A percentile compares a stretch with the other conserved stretches of the same genome.
phyloP scores from a whole-genome alignment of 2,888 invertebrate species.

The Lepidochrysops patricia region DNA sequence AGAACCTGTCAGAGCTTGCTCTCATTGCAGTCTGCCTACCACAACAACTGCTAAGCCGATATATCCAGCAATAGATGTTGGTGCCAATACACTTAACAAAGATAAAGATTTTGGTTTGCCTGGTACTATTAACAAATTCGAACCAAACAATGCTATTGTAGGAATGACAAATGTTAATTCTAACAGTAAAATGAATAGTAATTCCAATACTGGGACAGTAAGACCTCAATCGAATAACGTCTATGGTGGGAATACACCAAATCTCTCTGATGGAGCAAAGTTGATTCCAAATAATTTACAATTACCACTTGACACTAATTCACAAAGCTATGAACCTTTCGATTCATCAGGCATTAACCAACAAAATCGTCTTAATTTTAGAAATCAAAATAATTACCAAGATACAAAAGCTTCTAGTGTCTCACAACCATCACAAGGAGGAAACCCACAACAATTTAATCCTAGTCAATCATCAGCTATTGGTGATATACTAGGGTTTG shows the following conservation, averaged over 20 bases:
- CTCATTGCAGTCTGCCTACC: slow-evolving; percentile 74
- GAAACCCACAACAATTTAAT: not conserved
- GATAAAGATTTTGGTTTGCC: slow-evolving; percentile 1
- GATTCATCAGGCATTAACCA: slow-evolving; percentile 10
- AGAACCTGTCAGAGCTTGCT: slow-evolving; percentile 64
- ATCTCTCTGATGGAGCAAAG: not conserved
- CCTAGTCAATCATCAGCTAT: not conserved
- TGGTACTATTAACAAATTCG: not conserved
- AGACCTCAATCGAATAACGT: not conserved
- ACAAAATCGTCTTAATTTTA: slow-evolving; percentile 12
- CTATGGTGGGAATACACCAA: not conserved
- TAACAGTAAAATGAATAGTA: not conserved
- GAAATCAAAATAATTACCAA: not conserved
- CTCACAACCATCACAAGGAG: not conserved
- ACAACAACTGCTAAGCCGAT: slow-evolving; percentile 50
- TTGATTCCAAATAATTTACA: not conserved
- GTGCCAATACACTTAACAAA: not conserved
- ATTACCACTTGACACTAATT: not conserved
- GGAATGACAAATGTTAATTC: not conserved
- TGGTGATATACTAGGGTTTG: not conserved
- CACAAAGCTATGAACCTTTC: not conserved
- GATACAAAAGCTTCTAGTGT: not conserved
- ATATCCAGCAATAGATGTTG: slow-evolving; percentile 17
- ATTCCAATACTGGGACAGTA: not conserved
- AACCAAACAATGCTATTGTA: not conserved